A percentile compares a stretch with the other conserved stretches of the same genome.
Evolutionary conservation across 1,140 invertebrate species (phyloP).

Genomic region (Wiebesia pumilae): DNA sequence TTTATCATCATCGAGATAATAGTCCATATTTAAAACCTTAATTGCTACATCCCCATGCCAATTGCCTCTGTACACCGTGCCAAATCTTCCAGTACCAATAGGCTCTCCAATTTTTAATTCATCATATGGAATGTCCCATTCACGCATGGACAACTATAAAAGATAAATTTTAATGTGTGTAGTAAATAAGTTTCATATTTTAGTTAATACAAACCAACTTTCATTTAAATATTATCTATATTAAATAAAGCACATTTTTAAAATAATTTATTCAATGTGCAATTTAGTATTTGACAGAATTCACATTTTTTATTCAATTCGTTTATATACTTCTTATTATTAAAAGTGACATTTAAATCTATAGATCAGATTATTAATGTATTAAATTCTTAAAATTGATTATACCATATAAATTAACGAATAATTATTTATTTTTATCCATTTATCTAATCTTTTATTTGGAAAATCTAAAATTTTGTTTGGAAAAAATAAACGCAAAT

Average conservation of each 20-base stretch:
- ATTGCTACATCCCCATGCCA: constrained; percentile 99
- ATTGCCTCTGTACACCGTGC: constrained; percentile 94
- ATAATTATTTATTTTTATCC: neutral
- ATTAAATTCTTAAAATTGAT: neutral
- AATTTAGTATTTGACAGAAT: neutral
- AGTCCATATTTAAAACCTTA: constrained; percentile 95
- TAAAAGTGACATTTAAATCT: neutral
- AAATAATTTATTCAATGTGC: neutral
- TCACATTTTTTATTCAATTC: too few species aligned
- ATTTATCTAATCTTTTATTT: neutral
- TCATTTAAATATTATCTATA: neutral
- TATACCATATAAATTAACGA: neutral
- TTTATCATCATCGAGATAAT: constrained; percentile 91
- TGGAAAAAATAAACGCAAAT: too few species aligned
- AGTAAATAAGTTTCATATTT: neutral
- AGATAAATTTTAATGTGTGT: neutral
- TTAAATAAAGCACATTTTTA: neutral
- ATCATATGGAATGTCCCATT: constrained; percentile 98
- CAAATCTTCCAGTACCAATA: constrained; percentile 94
- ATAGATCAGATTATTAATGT: too few species aligned
- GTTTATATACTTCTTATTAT: too few species aligned
- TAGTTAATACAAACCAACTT: neutral
- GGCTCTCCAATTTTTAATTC: constrained; percentile 91
- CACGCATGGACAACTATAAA: constrained; percentile 88
- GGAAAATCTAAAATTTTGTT: too few species aligned